Percentiles rank a stretch among this genome's conserved stretches.
Evolutionary conservation across 2,888 invertebrate species (phyloP).

Genomic region (Neoaliturus tenellus): DNA sequence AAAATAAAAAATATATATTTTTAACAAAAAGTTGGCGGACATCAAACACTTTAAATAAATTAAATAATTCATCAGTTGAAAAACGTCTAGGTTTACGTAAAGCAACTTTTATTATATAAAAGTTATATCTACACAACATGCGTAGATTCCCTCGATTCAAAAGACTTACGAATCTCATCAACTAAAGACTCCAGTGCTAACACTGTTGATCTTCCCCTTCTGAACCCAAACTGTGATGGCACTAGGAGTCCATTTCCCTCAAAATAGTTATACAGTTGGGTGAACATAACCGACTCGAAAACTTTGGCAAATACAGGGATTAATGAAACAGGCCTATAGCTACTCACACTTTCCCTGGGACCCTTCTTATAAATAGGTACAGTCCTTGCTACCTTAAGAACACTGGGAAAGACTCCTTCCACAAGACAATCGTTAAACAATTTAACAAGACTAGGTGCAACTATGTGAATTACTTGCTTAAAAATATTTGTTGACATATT

Average conservation of each 20-base stretch:
- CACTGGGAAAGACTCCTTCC: conserved; percentile 14
- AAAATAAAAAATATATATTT: too few species aligned
- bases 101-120: too few species aligned
- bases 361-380: conserved; percentile 43
- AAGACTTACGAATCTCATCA: neutral
- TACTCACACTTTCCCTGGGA: neutral
- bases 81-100: too few species aligned
- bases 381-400: conserved; percentile 17
- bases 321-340: conserved; percentile 2
- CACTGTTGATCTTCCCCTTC: neutral
- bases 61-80: too few species aligned
- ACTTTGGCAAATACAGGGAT: conserved; percentile 33
- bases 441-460: too few species aligned
- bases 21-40: too few species aligned
- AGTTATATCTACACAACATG: neutral
- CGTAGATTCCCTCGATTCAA: neutral
- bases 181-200: neutral
- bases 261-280: conserved; percentile 22
- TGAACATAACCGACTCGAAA: conserved; percentile 1
- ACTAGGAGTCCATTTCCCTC: neutral
- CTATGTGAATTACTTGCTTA: too few species aligned
- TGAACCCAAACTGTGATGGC: conserved; percentile 32
- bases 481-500: too few species aligned
- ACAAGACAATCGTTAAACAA: neutral
- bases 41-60: too few species aligned